Conservation (phyloP, 2,797 vertebrate genomes). For the Cyclopterus lumpus region DNA sequence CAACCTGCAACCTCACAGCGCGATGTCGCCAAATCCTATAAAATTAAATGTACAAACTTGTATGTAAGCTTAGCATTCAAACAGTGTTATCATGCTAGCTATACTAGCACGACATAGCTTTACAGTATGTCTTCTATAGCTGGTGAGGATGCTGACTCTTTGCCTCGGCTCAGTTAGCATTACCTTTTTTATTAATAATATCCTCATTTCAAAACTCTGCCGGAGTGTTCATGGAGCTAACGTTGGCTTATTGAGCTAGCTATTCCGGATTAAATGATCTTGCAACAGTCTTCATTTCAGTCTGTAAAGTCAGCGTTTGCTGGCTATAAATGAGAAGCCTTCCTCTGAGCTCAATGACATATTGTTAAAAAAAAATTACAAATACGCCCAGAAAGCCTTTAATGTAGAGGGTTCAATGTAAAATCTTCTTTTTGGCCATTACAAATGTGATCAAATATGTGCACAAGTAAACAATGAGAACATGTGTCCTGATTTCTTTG, state of each 20-base stretch:
- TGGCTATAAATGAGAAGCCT: neutral
- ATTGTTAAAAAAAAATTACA: neutral
- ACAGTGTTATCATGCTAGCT: neutral
- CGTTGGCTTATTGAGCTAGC: neutral
- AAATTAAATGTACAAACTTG: neutral
- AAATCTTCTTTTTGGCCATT: neutral
- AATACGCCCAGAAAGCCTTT: too few species aligned
- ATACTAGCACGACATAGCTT: neutral
- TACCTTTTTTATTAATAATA: too few species aligned
- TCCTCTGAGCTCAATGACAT: neutral
- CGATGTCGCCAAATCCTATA: neutral
- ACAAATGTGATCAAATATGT: neutral
- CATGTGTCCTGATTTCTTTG: neutral
- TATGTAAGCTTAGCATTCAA: neutral
- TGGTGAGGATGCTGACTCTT: neutral
- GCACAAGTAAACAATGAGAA: neutral
- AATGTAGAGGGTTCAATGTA: too few species aligned
- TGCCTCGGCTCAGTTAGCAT: neutral
- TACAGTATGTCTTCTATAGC: neutral
- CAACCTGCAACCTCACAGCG: neutral
- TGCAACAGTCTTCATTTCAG: neutral
- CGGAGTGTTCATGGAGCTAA: fast-evolving
- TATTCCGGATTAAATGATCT: neutral
- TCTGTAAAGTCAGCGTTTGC: neutral
- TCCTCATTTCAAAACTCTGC: too few species aligned